Base-by-base conservation (phyloP, 2,797 vertebrate species). In the Neostethus bicornis region DNA sequence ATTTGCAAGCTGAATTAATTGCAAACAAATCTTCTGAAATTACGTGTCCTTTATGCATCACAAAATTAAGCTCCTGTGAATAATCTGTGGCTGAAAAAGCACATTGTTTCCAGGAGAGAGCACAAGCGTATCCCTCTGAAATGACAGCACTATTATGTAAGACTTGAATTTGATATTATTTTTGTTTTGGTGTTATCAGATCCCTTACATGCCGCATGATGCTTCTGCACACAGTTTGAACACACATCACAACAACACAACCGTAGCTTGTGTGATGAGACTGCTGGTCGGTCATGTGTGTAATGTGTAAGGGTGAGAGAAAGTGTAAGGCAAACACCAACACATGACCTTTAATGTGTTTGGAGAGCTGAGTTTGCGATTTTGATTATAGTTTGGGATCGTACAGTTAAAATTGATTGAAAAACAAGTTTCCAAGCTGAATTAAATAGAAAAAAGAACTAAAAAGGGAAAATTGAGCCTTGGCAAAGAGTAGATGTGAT, bases 31-130 rank as follows among this genome's bases (percentile, higher is more conserved):
- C 3, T 26, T 47, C 4, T 3, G 3, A 12, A 39, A 31, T 45
- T 24, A 38, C 4, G 31, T 16, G 41, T 17, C 6, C 0, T 11
- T 0, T 24, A 0, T 43, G 14, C 7, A 0, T 24, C 32, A 20
- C 0, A 20, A 50, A 23, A 20, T 23, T 2, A 23, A 34, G 23
- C 1, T 37, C 35, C 7, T n/a, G 2, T 3, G 7, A 14, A 8
- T 37, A 16, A 37, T 50, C 5, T 12, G 8, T 16, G 16, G 10
- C 0, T 44, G 14, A 28, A 50, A 2, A 2, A 56, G 23, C 21
- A 46, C 21, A 37, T n/a, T 9, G 4, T 7, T 19, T 35, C 4
- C 1, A 7, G 32, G 4, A 4, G 8, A 32, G 13, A 32, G 32
- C 32, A n/a, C n/a, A 32, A 35, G 4, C 4, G 14, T 38, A 17